Evolutionary conservation across 2,888 invertebrate species (phyloP), one percentile per base, ranked within the genome.

Genomic region (Melinaea marsaeus): DNA sequence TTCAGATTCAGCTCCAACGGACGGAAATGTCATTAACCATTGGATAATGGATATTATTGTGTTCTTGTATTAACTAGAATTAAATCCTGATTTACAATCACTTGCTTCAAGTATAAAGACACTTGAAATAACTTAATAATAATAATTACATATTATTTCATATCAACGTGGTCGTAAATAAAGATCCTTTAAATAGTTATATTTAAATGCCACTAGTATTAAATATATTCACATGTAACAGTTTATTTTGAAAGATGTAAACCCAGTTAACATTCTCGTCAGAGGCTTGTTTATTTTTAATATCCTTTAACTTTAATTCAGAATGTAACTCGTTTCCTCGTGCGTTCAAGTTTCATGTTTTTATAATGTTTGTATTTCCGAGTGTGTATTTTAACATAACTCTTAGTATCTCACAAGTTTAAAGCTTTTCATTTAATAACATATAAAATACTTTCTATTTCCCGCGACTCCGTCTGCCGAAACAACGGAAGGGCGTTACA

Each of bases 11-110:
- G 54, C 51, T 62, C 51, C 55, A 55, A 33, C 42, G 35, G 51
- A 61, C 61, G 56, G 63, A 55, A 65, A 65, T 59, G 48, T 56
- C 60, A 57, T 58, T 47, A 42, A 51, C 62, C 57, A 59, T 55
- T 35, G 33, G 33, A 62, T 62, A 65, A 65, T 56, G 22, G 7
- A 9, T 9, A 42, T 42, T 42, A 42, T 42, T 42, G 2, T 42
- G 42, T 42, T 9, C 6, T 7, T 42, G 6, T 42, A 9, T 42
- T 42, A 42, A 42, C 42, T 42, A 42, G 42, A 2, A 2, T 3
- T 9, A 42, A 1, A 11, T 42, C 11, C 3, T 9, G 3, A 9
- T 5, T 42, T 42, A 3, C 42, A 9, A 42, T 42, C 42, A 3
- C 42, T 42, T 42, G 42, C 7, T 42, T 42, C 11, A 42, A 42